Evolutionary conservation across 2,888 invertebrate genomes (phyloP), one percentile per base, ranked within the genome.

Genomic region (Fragum sueziense): DNA sequence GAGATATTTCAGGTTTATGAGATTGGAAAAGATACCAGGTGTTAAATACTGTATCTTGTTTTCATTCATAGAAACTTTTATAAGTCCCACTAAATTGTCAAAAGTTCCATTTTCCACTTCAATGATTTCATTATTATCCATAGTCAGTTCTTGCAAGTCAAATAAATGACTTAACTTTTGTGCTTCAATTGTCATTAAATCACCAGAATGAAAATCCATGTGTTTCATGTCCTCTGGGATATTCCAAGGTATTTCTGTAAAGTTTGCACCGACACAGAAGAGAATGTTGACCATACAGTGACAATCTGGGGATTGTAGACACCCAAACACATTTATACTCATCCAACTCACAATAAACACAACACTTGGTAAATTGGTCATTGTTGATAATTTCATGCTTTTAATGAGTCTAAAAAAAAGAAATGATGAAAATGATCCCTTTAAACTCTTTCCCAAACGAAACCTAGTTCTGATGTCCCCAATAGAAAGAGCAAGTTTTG

Each of bases 51-150:
- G 37, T 2, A 86, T n/a, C 6, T 70, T 31, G 59, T 86, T 86
- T 31, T 65, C 70, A 25, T 77, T 65, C 4, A 86, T 37, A 22
- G 79, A 74, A 27, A 84, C 70, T 86, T 96, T 95, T 75, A 96
- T 94, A 34, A 98, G 95, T 91, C 96, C 95, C 91, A 97, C 97
- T 79, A 97, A 94, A 72, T 97, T 95, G 0, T 97, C 97, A 76
- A 98, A 94, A 0, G 97, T 97, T 90, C 97, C 97, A 70, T 97
- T 97, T 93, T 98, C 97, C 51, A 98, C 95, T 2, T 95, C 94
- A 65, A 94, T 94, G 76, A 98, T 95, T 86, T 95, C 95, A 91
- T 97, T 98, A 84, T 96, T 95, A 14, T 96, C 96, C 81, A 98
- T 95, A 91, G 97, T 97, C 70, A 98, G 41, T 41, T 65, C 65